Percentiles rank a stretch among this genome's conserved stretches.
Evolutionary conservation across 2,113 vertebrate species (phyloP).

Genomic region (Craseonycteris thonglongyai): DNA sequence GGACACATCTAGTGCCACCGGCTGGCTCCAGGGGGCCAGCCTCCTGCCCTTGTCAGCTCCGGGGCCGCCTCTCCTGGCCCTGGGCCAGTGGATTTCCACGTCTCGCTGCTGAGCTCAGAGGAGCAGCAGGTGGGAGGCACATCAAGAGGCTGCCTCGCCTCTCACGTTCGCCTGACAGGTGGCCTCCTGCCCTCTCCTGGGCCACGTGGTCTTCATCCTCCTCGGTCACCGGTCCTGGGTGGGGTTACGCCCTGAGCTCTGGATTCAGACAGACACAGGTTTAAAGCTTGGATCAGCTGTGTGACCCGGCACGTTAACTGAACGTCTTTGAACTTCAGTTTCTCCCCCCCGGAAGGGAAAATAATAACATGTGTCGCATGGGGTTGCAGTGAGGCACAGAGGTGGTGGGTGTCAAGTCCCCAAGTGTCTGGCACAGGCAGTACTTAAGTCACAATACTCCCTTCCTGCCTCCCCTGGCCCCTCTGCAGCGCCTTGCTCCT

Average conservation of each 20-base stretch:
- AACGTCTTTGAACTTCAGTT: constrained; percentile 17
- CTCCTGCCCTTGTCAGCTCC: background rate
- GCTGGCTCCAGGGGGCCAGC: background rate
- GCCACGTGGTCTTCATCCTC: background rate
- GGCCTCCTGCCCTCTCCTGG: background rate
- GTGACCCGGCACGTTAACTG: background rate
- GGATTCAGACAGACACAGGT: background rate
- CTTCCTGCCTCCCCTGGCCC: rapidly evolving
- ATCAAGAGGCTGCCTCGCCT: background rate
- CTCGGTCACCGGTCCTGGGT: background rate
- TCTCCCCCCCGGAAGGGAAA: background rate
- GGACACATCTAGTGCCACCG: background rate
- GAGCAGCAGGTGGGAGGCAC: background rate
- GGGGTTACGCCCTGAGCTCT: background rate
- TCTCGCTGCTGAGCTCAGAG: background rate
- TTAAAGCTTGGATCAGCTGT: background rate
- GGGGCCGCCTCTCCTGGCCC: background rate
- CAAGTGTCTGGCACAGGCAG: background rate
- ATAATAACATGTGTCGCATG: background rate
- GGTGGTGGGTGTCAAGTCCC: background rate
- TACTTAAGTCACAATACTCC: background rate
- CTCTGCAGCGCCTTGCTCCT: background rate
- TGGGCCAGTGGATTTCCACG: background rate
- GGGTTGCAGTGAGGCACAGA: background rate
- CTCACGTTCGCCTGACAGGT: background rate